A percentile compares a stretch with the other conserved stretches of the same genome.
Conservation (phyloP, 2,113 vertebrate species). For the Tricholaema leucomelas region DNA sequence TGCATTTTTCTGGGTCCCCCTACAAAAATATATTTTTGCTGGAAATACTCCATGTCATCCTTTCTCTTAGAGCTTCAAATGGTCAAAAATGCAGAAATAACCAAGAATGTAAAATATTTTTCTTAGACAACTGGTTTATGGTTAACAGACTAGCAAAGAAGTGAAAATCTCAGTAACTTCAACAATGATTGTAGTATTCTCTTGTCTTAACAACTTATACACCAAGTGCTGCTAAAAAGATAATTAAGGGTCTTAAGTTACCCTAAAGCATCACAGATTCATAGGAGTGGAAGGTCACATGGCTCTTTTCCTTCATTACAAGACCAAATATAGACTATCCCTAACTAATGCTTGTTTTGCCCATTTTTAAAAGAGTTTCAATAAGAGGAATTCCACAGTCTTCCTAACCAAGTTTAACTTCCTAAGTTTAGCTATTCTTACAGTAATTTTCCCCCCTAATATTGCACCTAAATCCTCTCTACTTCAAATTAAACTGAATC, state of each 20-base stretch:
- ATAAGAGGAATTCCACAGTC: not conserved
- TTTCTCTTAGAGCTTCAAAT: not conserved
- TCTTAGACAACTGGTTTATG: not conserved
- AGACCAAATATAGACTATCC: not conserved
- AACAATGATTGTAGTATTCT: not conserved
- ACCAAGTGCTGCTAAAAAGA: not conserved
- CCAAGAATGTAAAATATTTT: not conserved
- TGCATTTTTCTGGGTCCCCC: not conserved
- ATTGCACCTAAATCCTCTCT: not conserved
- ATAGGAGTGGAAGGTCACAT: not conserved
- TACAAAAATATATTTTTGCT: not conserved
- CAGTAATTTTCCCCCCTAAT: not conserved
- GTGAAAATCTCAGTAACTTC: not conserved
- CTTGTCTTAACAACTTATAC: not conserved
- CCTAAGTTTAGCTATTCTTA: not conserved
- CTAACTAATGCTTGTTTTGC: not conserved
- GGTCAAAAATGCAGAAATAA: not conserved
- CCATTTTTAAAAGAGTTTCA: not conserved
- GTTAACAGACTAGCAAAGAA: not conserved
- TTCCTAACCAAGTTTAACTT: not conserved
- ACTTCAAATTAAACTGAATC: slow-evolving; percentile 4
- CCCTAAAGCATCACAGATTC: not conserved
- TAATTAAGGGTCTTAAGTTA: not conserved
- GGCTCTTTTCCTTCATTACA: not conserved
- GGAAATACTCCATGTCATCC: not conserved